A percentile compares a stretch with the other conserved stretches of the same genome.
Evolutionary conservation across 2,888 invertebrate genomes (phyloP).

Genomic region (Odontothrips loti): DNA sequence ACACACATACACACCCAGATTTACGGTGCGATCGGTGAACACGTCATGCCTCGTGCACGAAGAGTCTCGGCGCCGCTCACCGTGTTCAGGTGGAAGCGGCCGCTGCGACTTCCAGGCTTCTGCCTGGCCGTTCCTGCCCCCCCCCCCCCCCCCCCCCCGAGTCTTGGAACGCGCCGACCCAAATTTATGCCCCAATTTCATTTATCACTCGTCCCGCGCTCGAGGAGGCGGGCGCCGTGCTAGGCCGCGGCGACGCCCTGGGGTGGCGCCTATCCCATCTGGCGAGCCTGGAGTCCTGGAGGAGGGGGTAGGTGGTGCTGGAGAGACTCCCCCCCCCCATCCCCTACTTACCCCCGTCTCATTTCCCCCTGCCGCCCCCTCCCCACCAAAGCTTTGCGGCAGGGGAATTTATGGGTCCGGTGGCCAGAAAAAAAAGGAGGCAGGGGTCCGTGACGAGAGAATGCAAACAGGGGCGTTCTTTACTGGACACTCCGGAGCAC

Average conservation of each 20-base stretch:
- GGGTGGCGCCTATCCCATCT: background rate
- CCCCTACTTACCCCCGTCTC: no score
- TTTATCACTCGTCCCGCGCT: background rate
- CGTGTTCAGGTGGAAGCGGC: background rate
- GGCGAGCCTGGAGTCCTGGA: background rate
- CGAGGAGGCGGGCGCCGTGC: background rate
- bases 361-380: no score
- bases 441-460: slow-evolving; percentile 3
- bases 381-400: no score
- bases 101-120: background rate
- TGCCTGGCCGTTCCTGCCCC: no score
- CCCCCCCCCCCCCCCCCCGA: no score
- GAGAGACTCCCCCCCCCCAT: no score
- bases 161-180: background rate
- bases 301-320: background rate
- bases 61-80: background rate
- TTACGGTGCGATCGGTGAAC: background rate
- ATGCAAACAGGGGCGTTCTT: background rate
- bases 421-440: no score
- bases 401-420: background rate
- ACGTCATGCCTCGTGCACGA: background rate
- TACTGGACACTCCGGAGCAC: background rate
- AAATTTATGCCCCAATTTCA: slow-evolving; percentile 1
- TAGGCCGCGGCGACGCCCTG: background rate
- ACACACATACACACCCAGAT: background rate